Base-by-base conservation (phyloP, 2,888 invertebrate genomes). In the Rhingia campestris region DNA sequence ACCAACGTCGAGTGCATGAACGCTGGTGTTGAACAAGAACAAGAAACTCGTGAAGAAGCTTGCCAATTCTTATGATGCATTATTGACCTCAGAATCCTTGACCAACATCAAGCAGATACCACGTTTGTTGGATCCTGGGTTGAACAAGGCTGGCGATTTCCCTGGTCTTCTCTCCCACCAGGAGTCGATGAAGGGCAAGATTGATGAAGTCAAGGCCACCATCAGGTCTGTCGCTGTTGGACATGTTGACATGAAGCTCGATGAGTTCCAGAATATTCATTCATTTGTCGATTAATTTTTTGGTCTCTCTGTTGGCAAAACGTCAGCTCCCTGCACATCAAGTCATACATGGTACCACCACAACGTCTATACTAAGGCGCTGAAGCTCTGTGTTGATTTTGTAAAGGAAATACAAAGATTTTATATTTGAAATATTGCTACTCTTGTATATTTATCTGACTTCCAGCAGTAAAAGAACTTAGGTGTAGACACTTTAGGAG, bases 71-170 rank as follows among this genome's bases (percentile, higher is more conserved):
- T 99, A 98, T 90, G 99, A 99, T 92, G 99, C 99, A 70, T 99
- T 99, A 93, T 94, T 99, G 89, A 99, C 99, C 73, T 99, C 99
- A 39, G 99, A 99, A 91, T 97, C 99, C 1, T 93, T 99, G 81
- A 99, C n/a, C n/a, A n/a, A n/a, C n/a, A n/a, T 99, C 93, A 99
- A 99, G 93, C 99, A 99, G 93, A 99, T 99, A 90, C 99, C 99
- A 37, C 96, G 98, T 95, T 94, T 99, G 75, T 93, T 99, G 91
- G 99, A 99, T 90, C 99, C 99, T 70, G 99, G 99, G 92, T 93
- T 99, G 86, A 99, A 99, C 94, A 99, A 99, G 92, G 99, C 99
- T 81, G 99, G 99, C 91, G 99, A 99, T 94, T 99, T 99, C 93
- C 99, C 99, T 92, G 97, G 98, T 92, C 96, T 99, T 74, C 94